Base-by-base conservation (phyloP, 92 coral and sea anemone species). In the Epizoanthus rinbou region DNA sequence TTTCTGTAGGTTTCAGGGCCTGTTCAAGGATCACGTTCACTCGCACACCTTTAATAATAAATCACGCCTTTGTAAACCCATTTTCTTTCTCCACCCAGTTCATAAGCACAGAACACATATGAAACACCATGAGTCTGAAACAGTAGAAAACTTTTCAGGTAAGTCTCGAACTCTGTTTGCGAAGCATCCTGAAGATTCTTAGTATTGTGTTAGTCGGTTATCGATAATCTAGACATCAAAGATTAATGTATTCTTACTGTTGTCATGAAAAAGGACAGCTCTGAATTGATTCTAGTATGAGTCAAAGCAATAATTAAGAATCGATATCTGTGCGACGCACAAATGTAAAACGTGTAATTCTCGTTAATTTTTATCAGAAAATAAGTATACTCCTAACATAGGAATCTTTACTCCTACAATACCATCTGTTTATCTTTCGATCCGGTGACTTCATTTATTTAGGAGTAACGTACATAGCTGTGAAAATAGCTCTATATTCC, bases 161-260 rank as follows among this genome's bases (percentile, higher is more conserved):
- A 78, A 78, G 81, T 35, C 66, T 41, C 1, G 59, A 22, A 6
- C 45, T 11, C 16, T 17, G 37, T 56, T 60, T 59, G 71, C 43
- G 23, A 59, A 15, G 21, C 71, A 63, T 19, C 24, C 58, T 0
- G 43, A 60, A 21, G 59, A 63, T 9, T 59, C 69, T 23, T 23
- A 23, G 17, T 64, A 15, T 16, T 22, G 6, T 59, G 22, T 23
- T 8, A 13, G 15, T 37, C 58, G 8, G 41, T 60, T n/a, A 60
- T 63, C 70, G 28, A 14, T 41, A 19, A 23, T 78, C 82, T 19
- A 24, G 41, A 18, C 43, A 78, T 78, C 82, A 78, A 60, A 41
- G 37, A 35, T 78, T 78, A 78, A 78, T 78, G 71, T 62, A 78
- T 78, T 78, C 82, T 78, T 78, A 78, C 71, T 41, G 17, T 23